Percentiles rank a stretch among this genome's conserved stretches.
phyloP scores from a whole-genome alignment of 2,888 invertebrate species.

The Apotomis turbidana region DNA sequence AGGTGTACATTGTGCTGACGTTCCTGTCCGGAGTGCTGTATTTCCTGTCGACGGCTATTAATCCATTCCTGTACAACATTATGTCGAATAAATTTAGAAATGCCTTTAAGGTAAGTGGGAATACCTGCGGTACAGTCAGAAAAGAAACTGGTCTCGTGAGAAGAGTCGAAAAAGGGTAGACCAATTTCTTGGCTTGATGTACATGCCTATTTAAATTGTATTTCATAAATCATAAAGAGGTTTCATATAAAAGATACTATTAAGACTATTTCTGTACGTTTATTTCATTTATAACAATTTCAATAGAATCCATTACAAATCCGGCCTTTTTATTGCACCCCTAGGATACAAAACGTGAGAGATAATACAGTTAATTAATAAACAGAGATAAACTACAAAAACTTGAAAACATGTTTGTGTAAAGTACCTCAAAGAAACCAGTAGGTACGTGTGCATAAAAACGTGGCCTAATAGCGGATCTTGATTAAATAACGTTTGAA shows the following conservation, averaged over 20 bases:
- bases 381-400: neutral
- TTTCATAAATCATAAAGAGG: too few relatives aligned
- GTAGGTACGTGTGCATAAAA: slow-evolving; percentile 3
- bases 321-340: too few relatives aligned
- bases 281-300: too few relatives aligned
- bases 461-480: slow-evolving; percentile 1
- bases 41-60: slow-evolving; percentile 96
- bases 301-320: too few relatives aligned
- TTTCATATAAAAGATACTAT: too few relatives aligned
- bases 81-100: slow-evolving; percentile 98
- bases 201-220: too few relatives aligned
- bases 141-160: too few relatives aligned
- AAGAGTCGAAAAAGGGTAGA: too few relatives aligned
- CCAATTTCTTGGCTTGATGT: too few relatives aligned
- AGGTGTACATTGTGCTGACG: slow-evolving; percentile 88
- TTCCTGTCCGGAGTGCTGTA: slow-evolving; percentile 95
- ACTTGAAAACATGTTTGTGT: neutral
- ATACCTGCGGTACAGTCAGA: neutral
- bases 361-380: too few relatives aligned
- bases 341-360: too few relatives aligned
- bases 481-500: neutral
- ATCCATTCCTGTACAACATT: slow-evolving; percentile 96
- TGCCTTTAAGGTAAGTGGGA: slow-evolving; percentile 91
- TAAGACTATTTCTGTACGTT: too few relatives aligned
- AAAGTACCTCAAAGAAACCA: neutral